Evolutionary conservation across 1,140 invertebrate genomes (phyloP).

Genomic region (Homalodisca vitripennis): DNA sequence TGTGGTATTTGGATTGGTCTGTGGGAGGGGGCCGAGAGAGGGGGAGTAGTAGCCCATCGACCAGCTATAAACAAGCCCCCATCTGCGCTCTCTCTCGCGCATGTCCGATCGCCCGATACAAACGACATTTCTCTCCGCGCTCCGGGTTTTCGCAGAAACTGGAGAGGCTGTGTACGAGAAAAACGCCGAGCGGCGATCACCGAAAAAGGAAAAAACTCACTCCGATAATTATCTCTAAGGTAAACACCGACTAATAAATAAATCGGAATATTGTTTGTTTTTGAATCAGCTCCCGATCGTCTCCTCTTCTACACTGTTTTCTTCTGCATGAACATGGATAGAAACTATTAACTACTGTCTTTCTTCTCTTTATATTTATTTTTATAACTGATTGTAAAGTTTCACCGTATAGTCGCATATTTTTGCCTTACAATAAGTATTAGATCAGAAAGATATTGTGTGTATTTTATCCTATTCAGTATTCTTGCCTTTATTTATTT

Average conservation of each 20-base stretch:
- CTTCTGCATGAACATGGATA: too few species aligned
- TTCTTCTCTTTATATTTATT: too few species aligned
- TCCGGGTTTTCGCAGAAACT: conserved; percentile 17
- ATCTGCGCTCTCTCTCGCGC: conserved; percentile 24
- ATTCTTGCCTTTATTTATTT: too few species aligned
- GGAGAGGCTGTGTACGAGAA: conserved; percentile 16
- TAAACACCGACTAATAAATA: conserved; percentile 27
- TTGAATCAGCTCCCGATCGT: not conserved
- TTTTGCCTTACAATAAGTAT: too few species aligned
- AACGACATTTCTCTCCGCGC: conserved; percentile 21
- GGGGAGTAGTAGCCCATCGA: conserved; percentile 16
- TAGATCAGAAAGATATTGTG: too few species aligned
- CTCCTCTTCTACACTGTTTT: not conserved
- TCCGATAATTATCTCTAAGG: conserved; percentile 20
- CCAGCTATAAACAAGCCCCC: conserved; percentile 24
- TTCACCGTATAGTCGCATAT: too few species aligned
- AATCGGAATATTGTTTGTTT: conserved; percentile 22
- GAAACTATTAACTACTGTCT: too few species aligned
- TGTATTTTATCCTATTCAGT: too few species aligned
- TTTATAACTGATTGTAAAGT: too few species aligned
- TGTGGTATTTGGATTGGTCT: conserved; percentile 20
- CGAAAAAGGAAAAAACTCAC: conserved; percentile 18
- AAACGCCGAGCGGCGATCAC: conserved; percentile 16
- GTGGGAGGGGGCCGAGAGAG: not conserved
- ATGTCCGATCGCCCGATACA: conserved; percentile 25